Percentiles rank a stretch among this genome's conserved stretches.
Evolutionary conservation across 2,113 vertebrate genomes (phyloP).

Genomic region (Illadopsis cleaveri): DNA sequence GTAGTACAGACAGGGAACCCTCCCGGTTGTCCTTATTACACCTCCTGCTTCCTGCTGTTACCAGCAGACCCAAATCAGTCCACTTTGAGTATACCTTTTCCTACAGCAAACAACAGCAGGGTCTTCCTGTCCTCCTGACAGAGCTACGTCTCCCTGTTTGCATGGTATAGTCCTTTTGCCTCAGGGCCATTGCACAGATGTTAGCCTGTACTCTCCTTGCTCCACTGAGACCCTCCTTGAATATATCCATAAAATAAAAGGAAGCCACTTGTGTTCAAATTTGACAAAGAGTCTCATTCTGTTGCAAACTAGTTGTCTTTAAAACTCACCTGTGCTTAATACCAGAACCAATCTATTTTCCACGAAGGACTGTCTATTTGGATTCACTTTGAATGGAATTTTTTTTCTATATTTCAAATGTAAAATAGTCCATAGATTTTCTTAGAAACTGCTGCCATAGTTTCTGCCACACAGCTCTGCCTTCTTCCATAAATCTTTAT

Average conservation of each 20-base stretch:
- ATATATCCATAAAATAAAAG: not conserved
- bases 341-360: not conserved
- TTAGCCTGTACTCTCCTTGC: not conserved
- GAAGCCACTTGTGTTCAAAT: not conserved
- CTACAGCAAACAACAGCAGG: not conserved
- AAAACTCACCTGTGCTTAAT: not conserved
- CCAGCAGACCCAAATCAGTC: not conserved
- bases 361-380: not conserved
- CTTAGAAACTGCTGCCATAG: not conserved
- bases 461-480: not conserved
- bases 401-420: not conserved
- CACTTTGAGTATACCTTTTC: not conserved
- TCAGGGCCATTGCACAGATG: not conserved
- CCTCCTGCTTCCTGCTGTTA: not conserved
- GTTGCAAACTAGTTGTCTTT: not conserved
- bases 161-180: not conserved
- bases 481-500: slow-evolving; percentile 42
- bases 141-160: not conserved
- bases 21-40: not conserved
- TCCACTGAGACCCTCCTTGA: not conserved
- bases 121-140: not conserved
- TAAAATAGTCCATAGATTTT: slow-evolving; percentile 21
- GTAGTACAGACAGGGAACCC: not conserved
- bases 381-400: not conserved
- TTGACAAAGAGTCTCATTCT: not conserved